Evolutionary conservation across 2,113 vertebrate species (phyloP).

Genomic region (Saguinus imperator): DNA sequence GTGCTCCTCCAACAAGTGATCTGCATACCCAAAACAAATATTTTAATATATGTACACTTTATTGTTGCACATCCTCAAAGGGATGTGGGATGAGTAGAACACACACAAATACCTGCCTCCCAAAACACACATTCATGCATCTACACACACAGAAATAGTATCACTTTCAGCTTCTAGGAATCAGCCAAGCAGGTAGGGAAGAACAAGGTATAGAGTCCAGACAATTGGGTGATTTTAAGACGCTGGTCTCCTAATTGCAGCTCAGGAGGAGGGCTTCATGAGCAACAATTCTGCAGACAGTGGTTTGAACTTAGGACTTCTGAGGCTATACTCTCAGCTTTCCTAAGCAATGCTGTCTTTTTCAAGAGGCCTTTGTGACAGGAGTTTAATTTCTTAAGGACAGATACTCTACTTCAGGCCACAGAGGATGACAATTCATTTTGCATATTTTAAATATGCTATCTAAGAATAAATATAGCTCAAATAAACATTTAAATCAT

Average conservation of each 20-base stretch:
- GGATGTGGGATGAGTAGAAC: neutral
- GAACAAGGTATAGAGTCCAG: neutral
- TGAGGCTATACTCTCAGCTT: neutral
- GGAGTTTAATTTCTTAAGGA: conserved; percentile 1
- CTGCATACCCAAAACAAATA: neutral
- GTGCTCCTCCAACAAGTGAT: neutral
- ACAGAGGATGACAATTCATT: neutral
- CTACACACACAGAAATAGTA: neutral
- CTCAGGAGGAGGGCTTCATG: neutral
- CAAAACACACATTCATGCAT: neutral
- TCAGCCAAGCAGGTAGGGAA: neutral
- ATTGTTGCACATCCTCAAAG: neutral
- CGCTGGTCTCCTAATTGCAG: neutral
- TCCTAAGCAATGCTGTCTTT: neutral
- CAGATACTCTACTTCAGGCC: neutral
- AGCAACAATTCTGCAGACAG: neutral
- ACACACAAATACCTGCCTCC: neutral
- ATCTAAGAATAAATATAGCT: neutral
- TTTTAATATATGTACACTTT: neutral
- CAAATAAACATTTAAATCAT: conserved; percentile 16
- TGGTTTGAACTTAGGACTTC: neutral
- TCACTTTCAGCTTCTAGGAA: neutral
- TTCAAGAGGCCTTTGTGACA: neutral
- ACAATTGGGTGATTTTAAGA: neutral
- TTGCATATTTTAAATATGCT: neutral